Conservation (phyloP, 2,888 invertebrate genomes). For the Drosophila austrosaltans region DNA sequence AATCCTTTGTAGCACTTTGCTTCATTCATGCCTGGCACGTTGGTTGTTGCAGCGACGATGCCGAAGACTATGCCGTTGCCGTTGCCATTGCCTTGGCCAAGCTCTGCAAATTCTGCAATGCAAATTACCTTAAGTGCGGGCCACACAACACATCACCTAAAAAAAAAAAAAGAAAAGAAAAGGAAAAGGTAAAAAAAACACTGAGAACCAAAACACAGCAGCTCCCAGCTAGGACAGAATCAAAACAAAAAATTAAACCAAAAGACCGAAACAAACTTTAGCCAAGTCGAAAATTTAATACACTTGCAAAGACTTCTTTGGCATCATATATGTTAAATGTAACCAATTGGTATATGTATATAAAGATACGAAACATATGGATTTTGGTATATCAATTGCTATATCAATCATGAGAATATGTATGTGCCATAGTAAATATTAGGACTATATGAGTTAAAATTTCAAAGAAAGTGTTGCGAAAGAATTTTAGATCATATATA, state of each 20-base stretch:
- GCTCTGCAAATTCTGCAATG: constrained; percentile 79
- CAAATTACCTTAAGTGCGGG: constrained; percentile 79
- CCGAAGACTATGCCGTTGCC: constrained; percentile 18
- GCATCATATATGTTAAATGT: no score
- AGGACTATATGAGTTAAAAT: no score
- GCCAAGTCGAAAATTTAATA: not conserved
- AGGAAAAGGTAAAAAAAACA: constrained; percentile 45
- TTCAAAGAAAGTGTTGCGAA: no score
- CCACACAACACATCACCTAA: constrained; percentile 76
- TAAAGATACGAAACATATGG: no score
- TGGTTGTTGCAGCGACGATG: constrained; percentile 47
- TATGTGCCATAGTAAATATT: no score
- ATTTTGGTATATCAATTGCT: no score
- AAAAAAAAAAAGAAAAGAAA: constrained; percentile 52
- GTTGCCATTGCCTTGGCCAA: constrained; percentile 66
- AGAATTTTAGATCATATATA: no score
- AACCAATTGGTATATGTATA: no score
- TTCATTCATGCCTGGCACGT: constrained; percentile 80
- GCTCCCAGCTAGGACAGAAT: constrained; percentile 23
- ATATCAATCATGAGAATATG: no score
- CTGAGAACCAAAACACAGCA: constrained; percentile 13
- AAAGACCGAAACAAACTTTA: not conserved
- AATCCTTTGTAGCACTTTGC: constrained; percentile 80
- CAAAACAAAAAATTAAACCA: constrained; percentile 32
- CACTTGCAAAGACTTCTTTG: not conserved